Evolutionary conservation across 2,888 invertebrate genomes (phyloP).

Genomic region (Agriotes lineatus): DNA sequence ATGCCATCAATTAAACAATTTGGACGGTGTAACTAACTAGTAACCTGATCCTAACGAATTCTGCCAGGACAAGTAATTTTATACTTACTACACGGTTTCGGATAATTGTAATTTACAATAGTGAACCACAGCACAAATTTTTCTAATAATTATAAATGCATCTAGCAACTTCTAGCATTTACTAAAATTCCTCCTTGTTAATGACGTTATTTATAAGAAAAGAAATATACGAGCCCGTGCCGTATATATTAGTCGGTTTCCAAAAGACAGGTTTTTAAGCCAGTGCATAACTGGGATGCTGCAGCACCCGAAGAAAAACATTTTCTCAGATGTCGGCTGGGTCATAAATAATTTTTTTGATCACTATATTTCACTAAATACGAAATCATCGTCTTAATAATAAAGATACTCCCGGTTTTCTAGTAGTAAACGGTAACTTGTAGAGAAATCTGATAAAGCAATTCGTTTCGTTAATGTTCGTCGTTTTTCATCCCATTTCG

Average conservation of each 20-base stretch:
- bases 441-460: constrained; percentile 23
- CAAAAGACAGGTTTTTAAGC: constrained; percentile 30
- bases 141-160: constrained; percentile 29
- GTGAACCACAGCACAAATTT: constrained; percentile 17
- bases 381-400: constrained; percentile 21
- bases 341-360: constrained; percentile 23
- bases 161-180: constrained; percentile 26
- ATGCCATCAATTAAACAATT: constrained; percentile 9
- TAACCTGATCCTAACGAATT: constrained; percentile 26
- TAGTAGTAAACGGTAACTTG: constrained; percentile 18
- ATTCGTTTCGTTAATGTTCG: constrained; percentile 18
- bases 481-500: not conserved
- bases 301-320: constrained; percentile 12
- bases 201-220: constrained; percentile 31
- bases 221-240: constrained; percentile 13
- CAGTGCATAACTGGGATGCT: constrained; percentile 23
- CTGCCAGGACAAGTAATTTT: constrained; percentile 24
- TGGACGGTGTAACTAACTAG: constrained; percentile 7
- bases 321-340: constrained; percentile 24
- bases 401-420: constrained; percentile 20
- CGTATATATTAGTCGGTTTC: constrained; percentile 20
- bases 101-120: constrained; percentile 24
- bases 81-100: constrained; percentile 14
- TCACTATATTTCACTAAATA: constrained; percentile 26
- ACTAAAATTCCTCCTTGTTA: constrained; percentile 24